These are phyloP conservation scores for Synergus japonicus DNA, from an alignment of 2,888 invertebrate species.

Conservation along the genomic window DNA sequence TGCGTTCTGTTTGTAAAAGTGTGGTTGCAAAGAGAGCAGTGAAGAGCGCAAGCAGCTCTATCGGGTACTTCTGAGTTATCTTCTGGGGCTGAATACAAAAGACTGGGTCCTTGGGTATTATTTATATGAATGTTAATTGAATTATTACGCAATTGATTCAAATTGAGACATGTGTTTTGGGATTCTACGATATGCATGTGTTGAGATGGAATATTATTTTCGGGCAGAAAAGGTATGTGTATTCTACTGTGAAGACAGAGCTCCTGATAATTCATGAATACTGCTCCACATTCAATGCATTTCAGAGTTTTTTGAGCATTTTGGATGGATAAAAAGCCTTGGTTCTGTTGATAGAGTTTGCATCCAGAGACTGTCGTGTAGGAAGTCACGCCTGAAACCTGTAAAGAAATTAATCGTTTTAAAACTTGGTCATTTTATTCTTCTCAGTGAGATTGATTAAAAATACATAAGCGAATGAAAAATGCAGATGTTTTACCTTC, in stretches of 20 bases:
- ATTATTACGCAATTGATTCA: conserved; percentile 58
- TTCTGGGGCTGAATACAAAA: not conserved
- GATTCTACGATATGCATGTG: conserved; percentile 72
- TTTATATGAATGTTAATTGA: conserved; percentile 47
- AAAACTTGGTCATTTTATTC: too few relatives aligned
- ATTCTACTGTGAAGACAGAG: conserved; percentile 66
- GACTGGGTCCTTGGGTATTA: conserved; percentile 24
- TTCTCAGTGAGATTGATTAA: too few relatives aligned
- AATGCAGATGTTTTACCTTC: conserved; percentile 60
- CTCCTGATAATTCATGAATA: conserved; percentile 70
- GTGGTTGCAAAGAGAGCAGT: conserved; percentile 71
- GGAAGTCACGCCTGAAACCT: conserved; percentile 69
- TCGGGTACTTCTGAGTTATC: conserved; percentile 41
- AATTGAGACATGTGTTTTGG: conserved; percentile 65
- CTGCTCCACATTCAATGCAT: conserved; percentile 68
- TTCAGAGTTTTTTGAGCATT: conserved; percentile 66
- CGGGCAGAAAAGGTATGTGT: conserved; percentile 67
- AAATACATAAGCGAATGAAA: not conserved
- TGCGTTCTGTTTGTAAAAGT: conserved; percentile 69
- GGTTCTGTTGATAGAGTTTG: conserved; percentile 69
- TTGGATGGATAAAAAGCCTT: conserved; percentile 63
- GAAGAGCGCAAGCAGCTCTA: conserved; percentile 69
- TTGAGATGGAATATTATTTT: conserved; percentile 63
- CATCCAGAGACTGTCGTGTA: conserved; percentile 64
- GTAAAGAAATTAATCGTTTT: not conserved